Conservation (phyloP, 2,797 vertebrate species). For the Sebastes alutus region DNA sequence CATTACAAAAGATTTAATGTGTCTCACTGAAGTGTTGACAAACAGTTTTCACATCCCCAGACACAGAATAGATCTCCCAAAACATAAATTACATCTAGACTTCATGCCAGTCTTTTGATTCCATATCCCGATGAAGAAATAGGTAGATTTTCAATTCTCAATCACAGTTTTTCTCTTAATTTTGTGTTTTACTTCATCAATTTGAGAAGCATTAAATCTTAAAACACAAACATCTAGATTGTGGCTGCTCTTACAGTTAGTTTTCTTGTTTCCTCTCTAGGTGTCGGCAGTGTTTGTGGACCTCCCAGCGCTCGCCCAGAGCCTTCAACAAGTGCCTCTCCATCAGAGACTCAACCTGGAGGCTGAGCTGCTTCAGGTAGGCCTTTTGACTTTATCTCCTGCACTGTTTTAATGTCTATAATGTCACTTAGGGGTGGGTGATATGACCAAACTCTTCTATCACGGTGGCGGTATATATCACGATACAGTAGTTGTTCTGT, state of each 20-base stretch:
- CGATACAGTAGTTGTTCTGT: background rate
- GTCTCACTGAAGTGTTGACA: background rate
- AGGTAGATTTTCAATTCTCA: background rate
- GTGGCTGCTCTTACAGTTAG: background rate
- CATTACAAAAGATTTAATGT: background rate
- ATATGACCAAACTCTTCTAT: background rate
- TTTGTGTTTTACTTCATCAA: background rate
- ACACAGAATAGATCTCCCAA: background rate
- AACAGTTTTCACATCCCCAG: background rate
- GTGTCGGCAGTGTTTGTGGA: slow-evolving; percentile 85
- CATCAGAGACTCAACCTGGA: slow-evolving; percentile 89
- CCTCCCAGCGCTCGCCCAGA: slow-evolving; percentile 84
- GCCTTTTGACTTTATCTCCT: too few species aligned
- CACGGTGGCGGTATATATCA: background rate
- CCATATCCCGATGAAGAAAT: background rate
- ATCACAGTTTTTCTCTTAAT: background rate
- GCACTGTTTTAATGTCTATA: background rate
- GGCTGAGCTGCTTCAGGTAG: slow-evolving; percentile 89
- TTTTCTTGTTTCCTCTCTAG: slow-evolving; percentile 63
- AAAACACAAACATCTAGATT: too few species aligned
- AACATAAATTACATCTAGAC: background rate
- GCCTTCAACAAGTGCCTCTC: slow-evolving; percentile 89
- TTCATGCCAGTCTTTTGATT: background rate
- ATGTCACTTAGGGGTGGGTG: background rate
- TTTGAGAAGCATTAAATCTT: too few species aligned